Conservation (phyloP, 2,113 vertebrate genomes). For the Dolichallabes microphthalmus region DNA sequence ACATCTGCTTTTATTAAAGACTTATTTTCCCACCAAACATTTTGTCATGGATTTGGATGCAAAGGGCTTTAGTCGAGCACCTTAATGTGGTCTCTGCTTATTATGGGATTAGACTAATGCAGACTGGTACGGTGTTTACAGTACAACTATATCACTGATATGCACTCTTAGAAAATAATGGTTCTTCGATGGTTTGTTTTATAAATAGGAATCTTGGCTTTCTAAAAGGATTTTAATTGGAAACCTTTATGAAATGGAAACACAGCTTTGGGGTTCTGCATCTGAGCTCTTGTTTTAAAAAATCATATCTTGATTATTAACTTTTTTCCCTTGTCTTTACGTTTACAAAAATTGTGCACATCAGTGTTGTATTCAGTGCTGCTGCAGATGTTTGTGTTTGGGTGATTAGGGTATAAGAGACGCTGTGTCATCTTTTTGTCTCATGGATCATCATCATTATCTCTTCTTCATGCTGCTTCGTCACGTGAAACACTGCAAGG, state of each 20-base stretch:
- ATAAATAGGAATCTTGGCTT: conserved; percentile 11
- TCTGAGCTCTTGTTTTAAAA: neutral
- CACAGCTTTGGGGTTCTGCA: neutral
- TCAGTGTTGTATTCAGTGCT: neutral
- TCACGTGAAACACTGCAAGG: neutral
- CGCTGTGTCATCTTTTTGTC: neutral
- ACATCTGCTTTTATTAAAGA: neutral
- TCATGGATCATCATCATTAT: neutral
- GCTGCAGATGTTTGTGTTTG: neutral
- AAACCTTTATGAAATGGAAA: neutral
- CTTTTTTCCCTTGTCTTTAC: neutral
- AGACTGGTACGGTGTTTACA: neutral
- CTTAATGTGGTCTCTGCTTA: conserved; percentile 5
- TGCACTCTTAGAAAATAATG: neutral
- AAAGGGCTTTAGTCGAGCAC: neutral
- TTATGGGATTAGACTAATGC: neutral
- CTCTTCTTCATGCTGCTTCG: neutral
- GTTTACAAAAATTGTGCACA: neutral
- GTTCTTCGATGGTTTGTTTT: neutral
- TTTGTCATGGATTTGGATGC: neutral
- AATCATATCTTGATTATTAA: neutral
- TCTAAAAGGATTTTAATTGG: neutral
- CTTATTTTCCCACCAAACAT: neutral
- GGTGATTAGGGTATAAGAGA: neutral
- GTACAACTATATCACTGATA: neutral